These are phyloP conservation scores for Muscicapa comitata DNA, from an alignment of 2,797 vertebrate species.

Conservation along the genomic window DNA sequence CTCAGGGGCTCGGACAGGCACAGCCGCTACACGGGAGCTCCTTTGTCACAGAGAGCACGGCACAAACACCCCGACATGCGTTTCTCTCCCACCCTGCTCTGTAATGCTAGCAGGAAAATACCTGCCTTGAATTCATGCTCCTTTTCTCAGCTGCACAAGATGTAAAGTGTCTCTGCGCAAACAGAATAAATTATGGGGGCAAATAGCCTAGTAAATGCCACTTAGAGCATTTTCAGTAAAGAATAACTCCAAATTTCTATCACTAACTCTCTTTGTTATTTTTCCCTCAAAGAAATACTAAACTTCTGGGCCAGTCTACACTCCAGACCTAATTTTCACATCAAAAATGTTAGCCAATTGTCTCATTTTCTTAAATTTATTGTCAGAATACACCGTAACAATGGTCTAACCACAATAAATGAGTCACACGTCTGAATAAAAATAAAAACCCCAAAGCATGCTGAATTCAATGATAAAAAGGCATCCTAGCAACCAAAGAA, in stretches of 20 bases:
- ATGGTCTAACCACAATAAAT: background rate
- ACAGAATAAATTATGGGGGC: background rate
- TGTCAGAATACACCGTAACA: background rate
- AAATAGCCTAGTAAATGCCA: background rate
- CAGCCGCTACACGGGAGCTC: conserved; percentile 73
- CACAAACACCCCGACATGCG: conserved; percentile 58
- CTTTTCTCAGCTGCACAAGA: conserved; percentile 1
- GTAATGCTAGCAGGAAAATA: background rate
- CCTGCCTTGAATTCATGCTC: background rate
- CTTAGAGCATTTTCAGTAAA: background rate
- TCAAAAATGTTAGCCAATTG: background rate
- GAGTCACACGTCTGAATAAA: background rate
- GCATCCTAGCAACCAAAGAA: conserved; percentile 9
- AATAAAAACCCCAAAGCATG: background rate
- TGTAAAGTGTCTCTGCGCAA: background rate
- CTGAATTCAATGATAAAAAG: background rate
- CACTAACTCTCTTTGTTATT: background rate
- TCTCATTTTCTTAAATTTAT: background rate
- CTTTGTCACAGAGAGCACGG: conserved; percentile 75
- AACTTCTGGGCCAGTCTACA: background rate
- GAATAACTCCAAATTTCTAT: background rate
- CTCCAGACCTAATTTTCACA: background rate
- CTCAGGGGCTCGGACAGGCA: conserved; percentile 67
- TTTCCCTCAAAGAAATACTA: background rate
- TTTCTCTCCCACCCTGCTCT: background rate